Conservation (phyloP, 1,140 invertebrate species). For the Papilio xuthus region DNA sequence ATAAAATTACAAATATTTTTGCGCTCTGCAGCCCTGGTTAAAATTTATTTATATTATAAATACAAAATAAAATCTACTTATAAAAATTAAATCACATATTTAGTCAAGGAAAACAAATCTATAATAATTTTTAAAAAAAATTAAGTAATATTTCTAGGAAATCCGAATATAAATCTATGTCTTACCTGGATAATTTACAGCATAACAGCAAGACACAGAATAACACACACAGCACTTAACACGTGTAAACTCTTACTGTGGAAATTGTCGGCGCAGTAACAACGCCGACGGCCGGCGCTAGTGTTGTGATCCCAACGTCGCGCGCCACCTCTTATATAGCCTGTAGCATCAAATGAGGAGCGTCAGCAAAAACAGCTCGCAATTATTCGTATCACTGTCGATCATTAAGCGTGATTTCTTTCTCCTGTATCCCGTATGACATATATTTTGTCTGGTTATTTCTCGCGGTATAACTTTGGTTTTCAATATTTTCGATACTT, state of each 20-base stretch:
- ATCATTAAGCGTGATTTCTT: neutral
- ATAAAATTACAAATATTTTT: no score
- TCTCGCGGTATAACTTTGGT: no score
- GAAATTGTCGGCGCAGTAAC: constrained; percentile 19
- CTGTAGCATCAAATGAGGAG: neutral
- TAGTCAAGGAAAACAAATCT: no score
- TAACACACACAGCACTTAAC: constrained; percentile 26
- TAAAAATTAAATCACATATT: no score
- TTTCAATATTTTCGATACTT: no score
- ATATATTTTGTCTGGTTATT: no score
- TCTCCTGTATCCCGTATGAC: no score
- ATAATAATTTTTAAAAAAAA: neutral
- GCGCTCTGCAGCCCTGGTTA: no score
- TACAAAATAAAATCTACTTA: no score
- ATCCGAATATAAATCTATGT: neutral
- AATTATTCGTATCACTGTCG: neutral
- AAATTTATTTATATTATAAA: no score
- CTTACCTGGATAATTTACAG: constrained; percentile 27
- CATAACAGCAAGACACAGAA: constrained; percentile 26
- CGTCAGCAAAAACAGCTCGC: constrained; percentile 21
- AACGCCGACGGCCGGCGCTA: constrained; percentile 27
- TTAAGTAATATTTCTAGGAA: no score
- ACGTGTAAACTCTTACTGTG: constrained; percentile 6
- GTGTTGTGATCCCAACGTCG: constrained; percentile 24
- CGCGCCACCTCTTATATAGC: constrained; percentile 31